Conservation (phyloP, 2,113 vertebrate genomes). For the Alligator mississippiensis region DNA sequence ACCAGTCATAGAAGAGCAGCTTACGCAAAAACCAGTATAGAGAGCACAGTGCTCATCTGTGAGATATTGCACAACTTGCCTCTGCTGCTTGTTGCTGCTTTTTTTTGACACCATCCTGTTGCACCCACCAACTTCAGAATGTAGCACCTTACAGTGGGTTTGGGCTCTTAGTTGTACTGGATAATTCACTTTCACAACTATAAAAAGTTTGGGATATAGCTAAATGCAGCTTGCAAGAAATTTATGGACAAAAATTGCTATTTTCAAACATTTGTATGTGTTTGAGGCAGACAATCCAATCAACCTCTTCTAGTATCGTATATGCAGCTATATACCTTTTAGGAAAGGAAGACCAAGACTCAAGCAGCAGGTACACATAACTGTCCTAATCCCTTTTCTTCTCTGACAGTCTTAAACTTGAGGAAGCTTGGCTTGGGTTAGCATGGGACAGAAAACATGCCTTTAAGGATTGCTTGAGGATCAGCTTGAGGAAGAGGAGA, state of each 20-base stretch:
- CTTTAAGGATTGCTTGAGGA: too few relatives aligned
- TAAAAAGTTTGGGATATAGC: neutral
- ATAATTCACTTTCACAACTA: neutral
- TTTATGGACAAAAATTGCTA: neutral
- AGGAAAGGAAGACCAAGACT: neutral
- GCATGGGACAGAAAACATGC: too few relatives aligned
- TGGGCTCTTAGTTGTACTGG: too few relatives aligned
- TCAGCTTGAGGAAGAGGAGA: too few relatives aligned
- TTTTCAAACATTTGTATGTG: neutral
- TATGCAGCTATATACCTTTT: neutral
- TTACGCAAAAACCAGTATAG: neutral
- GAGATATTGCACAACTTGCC: too few relatives aligned
- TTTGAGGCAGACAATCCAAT: neutral
- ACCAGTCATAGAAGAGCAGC: neutral
- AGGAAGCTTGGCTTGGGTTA: too few relatives aligned
- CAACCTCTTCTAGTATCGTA: neutral
- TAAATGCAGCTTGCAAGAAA: neutral
- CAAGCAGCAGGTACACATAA: neutral
- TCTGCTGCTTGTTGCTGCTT: neutral
- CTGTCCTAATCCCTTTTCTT: neutral
- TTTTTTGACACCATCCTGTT: neutral
- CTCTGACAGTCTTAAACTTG: too few relatives aligned
- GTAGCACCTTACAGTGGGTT: too few relatives aligned
- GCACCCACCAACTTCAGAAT: too few relatives aligned
- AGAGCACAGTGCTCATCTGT: too few relatives aligned